Evolutionary conservation across 2,888 invertebrate species (phyloP).

Genomic region (Neoaliturus tenellus): DNA sequence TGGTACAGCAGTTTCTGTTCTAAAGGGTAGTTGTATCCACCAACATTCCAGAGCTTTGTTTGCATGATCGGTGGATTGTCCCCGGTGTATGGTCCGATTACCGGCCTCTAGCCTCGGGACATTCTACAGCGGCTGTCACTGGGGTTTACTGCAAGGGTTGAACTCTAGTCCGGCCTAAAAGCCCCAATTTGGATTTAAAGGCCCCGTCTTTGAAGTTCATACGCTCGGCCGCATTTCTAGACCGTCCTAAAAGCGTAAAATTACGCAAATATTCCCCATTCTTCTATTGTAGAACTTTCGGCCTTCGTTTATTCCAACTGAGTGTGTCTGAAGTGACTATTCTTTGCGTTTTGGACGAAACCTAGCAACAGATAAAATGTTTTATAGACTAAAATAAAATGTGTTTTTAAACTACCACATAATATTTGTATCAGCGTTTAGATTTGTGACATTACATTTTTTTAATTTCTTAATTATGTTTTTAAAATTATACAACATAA

Average conservation of each 20-base stretch:
- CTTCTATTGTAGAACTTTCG: conserved; percentile 33
- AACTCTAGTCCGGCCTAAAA: conserved; percentile 19
- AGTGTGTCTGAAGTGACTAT: conserved; percentile 18
- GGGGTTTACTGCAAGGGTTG: conserved; percentile 7
- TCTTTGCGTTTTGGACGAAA: background rate
- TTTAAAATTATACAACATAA: too few species aligned
- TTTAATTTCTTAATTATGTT: too few species aligned
- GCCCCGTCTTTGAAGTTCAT: conserved; percentile 23
- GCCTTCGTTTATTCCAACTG: conserved; percentile 27
- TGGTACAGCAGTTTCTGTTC: too few species aligned
- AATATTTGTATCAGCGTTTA: too few species aligned
- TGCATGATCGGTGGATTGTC: background rate
- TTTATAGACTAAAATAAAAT: too few species aligned
- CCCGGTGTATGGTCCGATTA: background rate
- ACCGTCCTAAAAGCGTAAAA: conserved; percentile 40
- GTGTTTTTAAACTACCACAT: too few species aligned
- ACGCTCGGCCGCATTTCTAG: conserved; percentile 41
- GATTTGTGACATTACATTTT: too few species aligned
- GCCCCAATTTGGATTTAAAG: conserved; percentile 40
- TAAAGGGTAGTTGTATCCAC: too few species aligned
- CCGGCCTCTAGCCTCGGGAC: background rate
- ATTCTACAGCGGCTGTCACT: background rate
- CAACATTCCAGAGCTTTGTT: too few species aligned
- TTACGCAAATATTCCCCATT: conserved; percentile 48
- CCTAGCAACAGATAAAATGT: background rate